Evolutionary conservation across 92 coral and sea anemone species (phyloP), one percentile per base, ranked within the genome.

Genomic region (Diadumene lineata): DNA sequence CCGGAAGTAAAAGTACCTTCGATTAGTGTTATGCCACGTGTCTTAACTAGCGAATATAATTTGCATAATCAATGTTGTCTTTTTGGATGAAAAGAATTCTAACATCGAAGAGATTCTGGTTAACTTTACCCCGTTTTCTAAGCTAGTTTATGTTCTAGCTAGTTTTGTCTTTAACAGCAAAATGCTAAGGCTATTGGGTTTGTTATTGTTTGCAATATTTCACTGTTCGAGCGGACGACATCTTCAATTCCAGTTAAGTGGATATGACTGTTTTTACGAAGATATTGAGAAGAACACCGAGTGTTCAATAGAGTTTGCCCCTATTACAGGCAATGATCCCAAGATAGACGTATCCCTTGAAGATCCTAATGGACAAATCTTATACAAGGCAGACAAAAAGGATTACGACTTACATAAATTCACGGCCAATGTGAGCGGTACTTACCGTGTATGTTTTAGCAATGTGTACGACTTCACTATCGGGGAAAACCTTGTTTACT

Each of bases 181-280:
- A 56, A 72, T 72, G 77, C 32, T 56, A 46, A 65, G 77, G 55
- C 19, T 72, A 32, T 31, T 18, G 27, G 57, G 18, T 43, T 21
- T 72, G 27, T 7, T 72, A 21, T 46, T 72, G 23, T 56, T 70
- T 13, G 75, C 43, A 51, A 46, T 56, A 0, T 43, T 72, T 0
- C 75, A 78, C 58, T 78, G 76, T 27, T 67, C 75, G 17, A 16
- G 31, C 17, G 82, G 66, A 53, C 97, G 98, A 69, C 98, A 94
- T 81, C 75, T 94, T 70, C 98, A 94, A 75, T 88, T 94, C 77
- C 94, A 89, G 66, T 82, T 94, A 19, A 94, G 88, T 72, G 98
- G 98, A 30, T 94, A 85, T 61, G 98, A 94, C 56, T 94, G 98
- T 66, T 94, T 94, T 82, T 92, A 86, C 82, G 97, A 94, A 78